A percentile compares a stretch with the other conserved stretches of the same genome.
Conservation (phyloP, 2,888 invertebrate species). For the Oxystoma pomonae region DNA sequence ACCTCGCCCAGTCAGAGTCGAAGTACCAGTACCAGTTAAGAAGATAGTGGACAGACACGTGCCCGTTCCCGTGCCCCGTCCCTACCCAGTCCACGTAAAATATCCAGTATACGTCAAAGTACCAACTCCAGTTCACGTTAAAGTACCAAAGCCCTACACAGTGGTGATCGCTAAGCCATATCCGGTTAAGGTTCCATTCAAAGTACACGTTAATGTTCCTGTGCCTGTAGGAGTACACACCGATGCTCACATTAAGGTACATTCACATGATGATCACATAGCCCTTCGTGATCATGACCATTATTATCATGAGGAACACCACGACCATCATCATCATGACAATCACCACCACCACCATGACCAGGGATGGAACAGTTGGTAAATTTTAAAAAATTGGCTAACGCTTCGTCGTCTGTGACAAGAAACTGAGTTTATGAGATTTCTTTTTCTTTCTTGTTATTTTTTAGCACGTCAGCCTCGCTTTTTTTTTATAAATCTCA, state of each 20-base stretch:
- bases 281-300: slow-evolving; percentile 17
- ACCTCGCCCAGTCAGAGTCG: slow-evolving; percentile 37
- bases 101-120: slow-evolving; percentile 38
- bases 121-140: slow-evolving; percentile 37
- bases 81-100: slow-evolving; percentile 36
- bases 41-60: slow-evolving; percentile 36
- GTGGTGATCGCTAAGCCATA: slow-evolving; percentile 38
- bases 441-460: too few species aligned
- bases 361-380: too few species aligned
- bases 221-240: slow-evolving; percentile 35
- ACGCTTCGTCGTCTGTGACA: too few species aligned
- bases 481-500: too few species aligned
- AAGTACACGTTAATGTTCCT: slow-evolving; percentile 36
- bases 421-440: too few species aligned
- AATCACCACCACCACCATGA: background rate
- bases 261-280: slow-evolving; percentile 20
- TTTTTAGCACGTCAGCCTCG: too few species aligned
- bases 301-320: background rate
- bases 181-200: slow-evolving; percentile 37
- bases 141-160: slow-evolving; percentile 38
- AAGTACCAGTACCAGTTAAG: slow-evolving; percentile 39
- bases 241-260: slow-evolving; percentile 24
- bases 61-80: slow-evolving; percentile 37
- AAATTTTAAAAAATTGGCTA: too few species aligned
- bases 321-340: background rate